Evolutionary conservation across 2,113 vertebrate genomes (phyloP), one percentile per base, ranked within the genome.

Genomic region (Plecturocebus donacophilus): DNA sequence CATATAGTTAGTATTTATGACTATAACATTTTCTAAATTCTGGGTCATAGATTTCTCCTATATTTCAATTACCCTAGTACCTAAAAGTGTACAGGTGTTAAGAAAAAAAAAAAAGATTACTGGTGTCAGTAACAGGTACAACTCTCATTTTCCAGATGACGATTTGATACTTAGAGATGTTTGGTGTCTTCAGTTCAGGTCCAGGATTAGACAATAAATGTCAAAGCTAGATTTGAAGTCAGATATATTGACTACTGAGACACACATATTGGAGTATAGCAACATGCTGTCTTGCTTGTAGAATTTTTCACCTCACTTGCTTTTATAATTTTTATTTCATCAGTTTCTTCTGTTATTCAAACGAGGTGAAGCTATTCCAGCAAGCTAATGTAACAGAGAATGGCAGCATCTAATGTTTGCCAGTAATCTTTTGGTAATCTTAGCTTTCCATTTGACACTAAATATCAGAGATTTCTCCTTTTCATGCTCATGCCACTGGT

Each of bases 291-390:
- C 20, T 47, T 47, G 47, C 23, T 42, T 47, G 32, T 35, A 82
- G 42, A 76, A 56, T 64, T 87, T 45, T 40, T 93, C 23, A 32
- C 27, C 32, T 71, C 12, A 75, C 27, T 61, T 82, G 14, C 38
- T 86, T 71, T 35, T 45, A 35, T 21, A 66, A 23, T 58, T 86
- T 96, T 96, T 68, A 94, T 93, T 83, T 87, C 19, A 70, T 68
- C 0, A 68, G 61, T 73, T 90, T 87, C 61, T 94, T 89, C 23
- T 75, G 30, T 68, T 83, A 49, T 58, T 89, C 56, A 96, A 73
- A 95, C 52, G 25, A 54, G 83, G 32, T 89, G 66, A 68, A 45
- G 42, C 49, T 70, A 30, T 86, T 64, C 75, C 71, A 81, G 56
- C 8, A 40, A 61, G 12, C 6, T 49, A 71, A 40, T 81, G 49